A percentile compares a stretch with the other conserved stretches of the same genome.
Evolutionary conservation across 2,113 vertebrate genomes (phyloP).

Genomic region (Ictidomys tridecemlineatus): DNA sequence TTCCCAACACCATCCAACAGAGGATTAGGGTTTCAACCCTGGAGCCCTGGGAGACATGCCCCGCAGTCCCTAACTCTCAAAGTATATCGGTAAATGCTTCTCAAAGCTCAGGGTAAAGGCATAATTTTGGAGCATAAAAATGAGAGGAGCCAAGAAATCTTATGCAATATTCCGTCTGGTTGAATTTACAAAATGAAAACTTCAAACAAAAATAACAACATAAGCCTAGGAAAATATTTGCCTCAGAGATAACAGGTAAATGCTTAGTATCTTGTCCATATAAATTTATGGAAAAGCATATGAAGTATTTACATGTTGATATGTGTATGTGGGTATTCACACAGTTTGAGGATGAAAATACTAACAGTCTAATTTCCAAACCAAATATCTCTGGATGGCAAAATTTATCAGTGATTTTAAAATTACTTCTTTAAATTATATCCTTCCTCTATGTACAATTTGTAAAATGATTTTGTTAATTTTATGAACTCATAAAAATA

Average conservation of each 20-base stretch:
- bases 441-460: neutral
- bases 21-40: too few species aligned
- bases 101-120: neutral
- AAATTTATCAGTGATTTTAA: neutral
- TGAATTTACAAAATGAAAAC: neutral
- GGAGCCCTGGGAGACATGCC: too few species aligned
- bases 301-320: neutral
- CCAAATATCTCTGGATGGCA: neutral
- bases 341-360: neutral
- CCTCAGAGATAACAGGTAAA: neutral
- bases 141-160: neutral
- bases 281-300: neutral
- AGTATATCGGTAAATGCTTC: too few species aligned
- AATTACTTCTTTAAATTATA: neutral
- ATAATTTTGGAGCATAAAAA: neutral
- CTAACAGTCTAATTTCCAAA: neutral
- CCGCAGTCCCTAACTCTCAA: fast-evolving
- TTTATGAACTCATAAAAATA: neutral
- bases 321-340: neutral
- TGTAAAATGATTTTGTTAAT: neutral
- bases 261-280: neutral
- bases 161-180: neutral
- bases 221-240: neutral
- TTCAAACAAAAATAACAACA: neutral
- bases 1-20: neutral